Base-by-base conservation (phyloP, 2,113 vertebrate species). In the Mesitornis unicolor region DNA sequence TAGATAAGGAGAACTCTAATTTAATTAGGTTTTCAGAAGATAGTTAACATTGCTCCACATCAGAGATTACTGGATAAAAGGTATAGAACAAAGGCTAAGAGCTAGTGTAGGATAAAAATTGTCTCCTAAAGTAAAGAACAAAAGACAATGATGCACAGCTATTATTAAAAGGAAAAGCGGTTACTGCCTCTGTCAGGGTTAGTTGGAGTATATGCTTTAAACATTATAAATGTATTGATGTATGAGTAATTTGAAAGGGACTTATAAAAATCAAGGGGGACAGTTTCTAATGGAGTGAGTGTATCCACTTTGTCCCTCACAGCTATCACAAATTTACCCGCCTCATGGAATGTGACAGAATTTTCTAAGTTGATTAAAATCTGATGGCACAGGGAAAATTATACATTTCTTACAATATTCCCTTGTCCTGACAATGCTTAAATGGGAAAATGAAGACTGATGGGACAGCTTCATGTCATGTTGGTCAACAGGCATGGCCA, bases 1-100 rank as follows among this genome's bases (percentile, higher is more conserved):
- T 35, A 92, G 87, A 93, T 92, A 95, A 84, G 76, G 80, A 68
- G 50, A 87, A 94, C 79, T 94, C 53, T 92, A 82, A 89, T 91
- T 89, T 91, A 93, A 84, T 89, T 93, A 89, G 43, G n/a, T 87
- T 94, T 95, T 92, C 69, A 87, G 87, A 79, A 75, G 36, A 48
- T 57, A 89, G 43, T 70, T 93, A 80, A 33, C 89, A 71, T 33
- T 61, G 45, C 38, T 84, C 21, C 40, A 73, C 77, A 79, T 94
- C 77, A 95, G 87, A 95, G 51, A 84, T 94, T 64, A 79, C 36
- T 53, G 43, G 19, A 77, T 84, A 91, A 94, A 94, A 89, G 68
- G 43, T 83, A 75, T 1, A 89, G 69, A 89, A 87, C 48, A 91
- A 84, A 84, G 47, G 73, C 18, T 87, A 81, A 71, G 53, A 78